Evolutionary conservation across 2,888 invertebrate genomes (phyloP).

Genomic region (Dichetophora obliterata): DNA sequence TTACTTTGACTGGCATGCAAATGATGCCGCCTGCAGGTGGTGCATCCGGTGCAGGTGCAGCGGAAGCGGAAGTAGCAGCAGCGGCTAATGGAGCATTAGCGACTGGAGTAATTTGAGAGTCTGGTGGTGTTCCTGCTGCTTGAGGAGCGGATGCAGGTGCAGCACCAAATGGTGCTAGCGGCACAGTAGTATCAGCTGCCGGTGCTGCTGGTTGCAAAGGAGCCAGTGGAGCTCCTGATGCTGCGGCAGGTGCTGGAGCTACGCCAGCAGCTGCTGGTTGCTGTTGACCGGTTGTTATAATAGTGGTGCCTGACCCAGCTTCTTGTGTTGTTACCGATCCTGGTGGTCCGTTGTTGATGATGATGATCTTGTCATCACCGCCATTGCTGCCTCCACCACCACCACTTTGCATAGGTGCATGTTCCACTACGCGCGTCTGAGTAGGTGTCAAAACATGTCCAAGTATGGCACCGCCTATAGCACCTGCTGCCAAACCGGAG

Average conservation of each 20-base stretch:
- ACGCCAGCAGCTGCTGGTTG: conserved; percentile 47
- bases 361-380: conserved; percentile 64
- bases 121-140: conserved; percentile 28
- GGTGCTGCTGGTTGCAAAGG: conserved; percentile 34
- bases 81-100: conserved; percentile 35
- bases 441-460: conserved; percentile 66
- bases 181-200: conserved; percentile 46
- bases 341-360: conserved; percentile 65
- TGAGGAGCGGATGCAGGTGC: conserved; percentile 39
- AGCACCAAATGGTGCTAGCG: conserved; percentile 49
- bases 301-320: conserved; percentile 53
- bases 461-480: conserved; percentile 65
- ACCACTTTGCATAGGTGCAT: conserved; percentile 51
- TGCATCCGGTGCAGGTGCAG: conserved; percentile 46
- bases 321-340: conserved; percentile 57
- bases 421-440: conserved; percentile 55
- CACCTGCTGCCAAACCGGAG: conserved; percentile 65
- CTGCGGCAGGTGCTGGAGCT: conserved; percentile 48
- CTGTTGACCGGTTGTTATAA: conserved; percentile 51
- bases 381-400: conserved; percentile 53
- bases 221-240: conserved; percentile 47
- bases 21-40: conserved; percentile 62
- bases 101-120: conserved; percentile 40
- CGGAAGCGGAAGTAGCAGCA: conserved; percentile 26
- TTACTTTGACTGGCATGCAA: conserved; percentile 64